phyloP scores from a whole-genome alignment of 2,797 vertebrate species.

The Gephyroberyx darwinii region DNA sequence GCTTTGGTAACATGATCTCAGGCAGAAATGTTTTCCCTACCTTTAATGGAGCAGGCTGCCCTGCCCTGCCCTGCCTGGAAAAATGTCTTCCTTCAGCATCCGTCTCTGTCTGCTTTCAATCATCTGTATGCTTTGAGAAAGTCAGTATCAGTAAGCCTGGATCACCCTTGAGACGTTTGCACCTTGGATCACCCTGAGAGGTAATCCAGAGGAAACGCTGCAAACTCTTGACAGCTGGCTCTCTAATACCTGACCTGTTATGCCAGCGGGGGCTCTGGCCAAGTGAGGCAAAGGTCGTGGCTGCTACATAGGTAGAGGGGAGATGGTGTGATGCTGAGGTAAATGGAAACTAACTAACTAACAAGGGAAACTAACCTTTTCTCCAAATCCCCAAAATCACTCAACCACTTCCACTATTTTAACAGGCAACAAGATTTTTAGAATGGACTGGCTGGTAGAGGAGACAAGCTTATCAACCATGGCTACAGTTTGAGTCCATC shows the following conservation, averaged over 20 bases:
- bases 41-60: slow-evolving; percentile 36
- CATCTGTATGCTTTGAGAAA: not conserved
- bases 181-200: not conserved
- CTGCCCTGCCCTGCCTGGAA: slow-evolving; percentile 5
- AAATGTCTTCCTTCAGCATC: not conserved
- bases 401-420: too few species aligned
- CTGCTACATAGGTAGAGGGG: not conserved
- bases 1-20: slow-evolving; percentile 65
- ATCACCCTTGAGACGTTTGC: not conserved
- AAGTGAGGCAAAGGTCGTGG: not conserved
- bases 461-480: not conserved
- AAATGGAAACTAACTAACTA: too few species aligned
- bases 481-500: not conserved
- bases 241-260: not conserved
- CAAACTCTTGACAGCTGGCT: not conserved
- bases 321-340: too few species aligned
- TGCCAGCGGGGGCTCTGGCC: not conserved
- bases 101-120: slow-evolving; percentile 23
- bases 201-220: not conserved
- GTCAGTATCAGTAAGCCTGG: not conserved
- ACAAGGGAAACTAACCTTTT: too few species aligned
- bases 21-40: slow-evolving; percentile 63
- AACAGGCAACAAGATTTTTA: too few species aligned
- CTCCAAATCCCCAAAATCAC: too few species aligned
- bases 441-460: not conserved